These are phyloP conservation scores for Ctenoplectra terminalis DNA, from an alignment of 1,140 invertebrate genomes.

Conservation along the genomic window DNA sequence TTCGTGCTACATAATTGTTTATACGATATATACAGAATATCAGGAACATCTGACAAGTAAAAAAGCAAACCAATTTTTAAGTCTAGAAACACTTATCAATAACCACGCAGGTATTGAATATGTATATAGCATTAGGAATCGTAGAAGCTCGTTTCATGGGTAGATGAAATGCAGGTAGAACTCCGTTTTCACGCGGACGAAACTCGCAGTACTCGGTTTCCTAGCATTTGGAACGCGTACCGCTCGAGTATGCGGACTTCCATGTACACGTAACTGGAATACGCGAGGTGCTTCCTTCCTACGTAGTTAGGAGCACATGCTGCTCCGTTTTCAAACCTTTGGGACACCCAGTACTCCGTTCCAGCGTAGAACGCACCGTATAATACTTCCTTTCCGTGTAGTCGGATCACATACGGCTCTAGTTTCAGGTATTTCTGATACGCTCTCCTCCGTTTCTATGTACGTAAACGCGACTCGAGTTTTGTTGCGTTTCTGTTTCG, in stretches of 20 bases:
- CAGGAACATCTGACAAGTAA: no score
- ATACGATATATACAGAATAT: no score
- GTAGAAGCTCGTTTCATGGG: background rate
- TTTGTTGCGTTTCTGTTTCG: background rate
- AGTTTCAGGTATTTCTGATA: constrained; percentile 29
- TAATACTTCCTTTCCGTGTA: constrained; percentile 3
- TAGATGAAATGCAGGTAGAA: constrained; percentile 3
- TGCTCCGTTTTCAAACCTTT: constrained; percentile 23
- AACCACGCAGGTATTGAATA: background rate
- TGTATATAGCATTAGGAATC: background rate
- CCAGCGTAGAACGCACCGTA: background rate
- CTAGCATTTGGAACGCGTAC: background rate
- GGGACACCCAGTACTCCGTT: constrained; percentile 6
- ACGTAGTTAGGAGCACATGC: constrained; percentile 4
- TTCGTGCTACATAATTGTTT: no score
- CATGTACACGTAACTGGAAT: constrained; percentile 23
- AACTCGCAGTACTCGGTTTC: constrained; percentile 12
- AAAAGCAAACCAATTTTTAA: background rate
- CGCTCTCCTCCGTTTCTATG: background rate
- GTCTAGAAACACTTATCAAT: background rate
- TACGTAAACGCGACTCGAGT: background rate
- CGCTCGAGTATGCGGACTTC: constrained; percentile 3
- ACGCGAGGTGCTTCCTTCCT: constrained; percentile 14
- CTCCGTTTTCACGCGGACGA: constrained; percentile 5
- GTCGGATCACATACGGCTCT: constrained; percentile 10